These are phyloP conservation scores for Oscheius onirici DNA, from an alignment of 2,888 invertebrate species.

Conservation along the genomic window DNA sequence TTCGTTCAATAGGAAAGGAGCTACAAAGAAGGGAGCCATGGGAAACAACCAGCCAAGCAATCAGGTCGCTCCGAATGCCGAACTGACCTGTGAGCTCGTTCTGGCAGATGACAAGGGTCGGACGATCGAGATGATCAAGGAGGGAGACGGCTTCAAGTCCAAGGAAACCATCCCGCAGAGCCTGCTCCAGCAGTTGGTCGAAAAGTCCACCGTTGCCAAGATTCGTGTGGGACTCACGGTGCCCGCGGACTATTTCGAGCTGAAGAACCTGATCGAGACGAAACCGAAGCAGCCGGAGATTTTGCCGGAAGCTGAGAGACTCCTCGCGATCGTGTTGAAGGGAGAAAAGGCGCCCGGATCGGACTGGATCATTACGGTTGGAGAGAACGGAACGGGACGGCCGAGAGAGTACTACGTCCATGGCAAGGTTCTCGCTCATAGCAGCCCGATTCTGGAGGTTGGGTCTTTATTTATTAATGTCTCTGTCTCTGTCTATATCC, in stretches of 20 bases:
- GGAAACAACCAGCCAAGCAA: conserved; percentile 18
- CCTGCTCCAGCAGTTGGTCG: background rate
- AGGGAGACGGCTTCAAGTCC: conserved; percentile 20
- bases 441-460: conserved; percentile 39
- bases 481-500: background rate
- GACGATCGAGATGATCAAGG: background rate
- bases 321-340: conserved; percentile 38
- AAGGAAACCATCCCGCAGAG: background rate
- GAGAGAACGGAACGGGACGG: conserved; percentile 30
- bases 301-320: conserved; percentile 1
- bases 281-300: background rate
- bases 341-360: conserved; percentile 41
- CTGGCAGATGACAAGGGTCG: background rate
- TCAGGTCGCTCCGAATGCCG: conserved; percentile 7
- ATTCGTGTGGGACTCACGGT: background rate
- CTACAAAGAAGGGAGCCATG: background rate
- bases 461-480: background rate
- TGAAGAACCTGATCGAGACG: conserved; percentile 1
- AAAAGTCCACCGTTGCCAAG: background rate
- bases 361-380: conserved; percentile 48
- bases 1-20: conserved; percentile 1
- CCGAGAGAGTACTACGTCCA: conserved; percentile 44
- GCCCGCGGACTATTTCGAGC: background rate
- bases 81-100: background rate
- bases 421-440: conserved; percentile 41